These are phyloP conservation scores for Cephus sareptanus DNA, from an alignment of 2,888 invertebrate species.

Conservation along the genomic window DNA sequence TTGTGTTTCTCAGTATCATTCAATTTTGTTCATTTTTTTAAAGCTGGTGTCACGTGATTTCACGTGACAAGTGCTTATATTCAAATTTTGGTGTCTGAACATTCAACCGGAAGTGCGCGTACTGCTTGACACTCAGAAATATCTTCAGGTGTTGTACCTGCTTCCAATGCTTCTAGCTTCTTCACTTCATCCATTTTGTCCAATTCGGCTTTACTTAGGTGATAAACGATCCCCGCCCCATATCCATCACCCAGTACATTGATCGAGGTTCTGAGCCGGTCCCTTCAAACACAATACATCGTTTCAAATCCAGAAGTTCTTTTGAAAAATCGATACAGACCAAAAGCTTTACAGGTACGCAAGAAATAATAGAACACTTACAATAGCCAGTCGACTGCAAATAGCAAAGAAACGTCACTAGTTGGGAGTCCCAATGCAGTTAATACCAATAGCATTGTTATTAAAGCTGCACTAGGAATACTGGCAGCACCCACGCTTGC, in stretches of 20 bases:
- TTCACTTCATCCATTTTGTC: conserved; percentile 56
- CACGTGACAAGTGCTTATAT: background rate
- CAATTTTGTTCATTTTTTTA: background rate
- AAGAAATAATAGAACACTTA: conserved; percentile 49
- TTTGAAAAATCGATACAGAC: background rate
- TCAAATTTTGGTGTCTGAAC: conserved; percentile 1
- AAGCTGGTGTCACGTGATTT: background rate
- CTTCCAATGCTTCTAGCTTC: conserved; percentile 49
- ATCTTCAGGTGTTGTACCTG: conserved; percentile 36
- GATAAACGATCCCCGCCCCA: conserved; percentile 80
- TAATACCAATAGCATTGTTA: conserved; percentile 75
- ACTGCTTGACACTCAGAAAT: conserved; percentile 10
- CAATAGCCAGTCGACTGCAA: conserved; percentile 78
- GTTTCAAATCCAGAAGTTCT: background rate
- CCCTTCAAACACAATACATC: conserved; percentile 59
- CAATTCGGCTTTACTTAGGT: conserved; percentile 72
- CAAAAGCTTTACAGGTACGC: background rate
- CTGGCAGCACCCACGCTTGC: conserved; percentile 76
- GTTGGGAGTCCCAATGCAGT: conserved; percentile 74
- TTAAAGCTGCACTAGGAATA: conserved; percentile 75
- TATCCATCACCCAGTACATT: conserved; percentile 82
- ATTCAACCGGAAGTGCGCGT: background rate
- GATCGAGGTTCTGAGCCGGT: conserved; percentile 72
- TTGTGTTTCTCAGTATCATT: background rate
- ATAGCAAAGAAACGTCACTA: conserved; percentile 73